Base-by-base conservation (phyloP, 2,888 invertebrate genomes). In the Caenorhabditis sinica region DNA sequence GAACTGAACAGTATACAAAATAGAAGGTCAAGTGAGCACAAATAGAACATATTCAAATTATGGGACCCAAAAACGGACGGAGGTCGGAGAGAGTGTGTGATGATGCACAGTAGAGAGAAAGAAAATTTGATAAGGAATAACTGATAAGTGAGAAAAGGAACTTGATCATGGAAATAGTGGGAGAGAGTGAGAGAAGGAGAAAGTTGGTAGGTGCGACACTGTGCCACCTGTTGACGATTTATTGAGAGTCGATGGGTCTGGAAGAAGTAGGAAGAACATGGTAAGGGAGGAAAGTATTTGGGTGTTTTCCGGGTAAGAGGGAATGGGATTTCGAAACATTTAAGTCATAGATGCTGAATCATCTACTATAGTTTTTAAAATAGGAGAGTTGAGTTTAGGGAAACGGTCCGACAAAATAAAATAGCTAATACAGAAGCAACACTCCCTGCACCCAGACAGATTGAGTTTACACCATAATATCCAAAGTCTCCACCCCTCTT, bases 221-320 rank as follows among this genome's bases (percentile, higher is more conserved):
- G 74, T 36, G 63, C 51, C 73, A 61, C 61, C 61, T 61, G 53
- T 53, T 74, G 74, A 74, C 74, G 53, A 74, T 74, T 74, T 74
- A 74, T 74, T 60, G 73, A 69, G 56, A 56, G 40, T 56, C 53
- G 9, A 56, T 40, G 40, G 69, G 53, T 56, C 56, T 53, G 36
- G 40, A 56, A 53, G 40, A 56, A 53, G 28, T n/a, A 69, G 36
- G 65, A 45, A 65, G 25, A 65, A 65, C 43, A 60, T 60, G 45
- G 45, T 28, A 45, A 6, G n/a, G 17, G 25, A 13, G 20, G 17
- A 49, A 9, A 66, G 30, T 1, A 5, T 17, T 30, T 66, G 28
- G 28, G 25, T 20, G 63, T 63, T 63, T 40, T 23, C 17, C 0
- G 33, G 2, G 25, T 9, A 8, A 28, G 56, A 28, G 11, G 3